Base-by-base conservation (phyloP, 2,888 invertebrate species). In the Acrobasis repandana region DNA sequence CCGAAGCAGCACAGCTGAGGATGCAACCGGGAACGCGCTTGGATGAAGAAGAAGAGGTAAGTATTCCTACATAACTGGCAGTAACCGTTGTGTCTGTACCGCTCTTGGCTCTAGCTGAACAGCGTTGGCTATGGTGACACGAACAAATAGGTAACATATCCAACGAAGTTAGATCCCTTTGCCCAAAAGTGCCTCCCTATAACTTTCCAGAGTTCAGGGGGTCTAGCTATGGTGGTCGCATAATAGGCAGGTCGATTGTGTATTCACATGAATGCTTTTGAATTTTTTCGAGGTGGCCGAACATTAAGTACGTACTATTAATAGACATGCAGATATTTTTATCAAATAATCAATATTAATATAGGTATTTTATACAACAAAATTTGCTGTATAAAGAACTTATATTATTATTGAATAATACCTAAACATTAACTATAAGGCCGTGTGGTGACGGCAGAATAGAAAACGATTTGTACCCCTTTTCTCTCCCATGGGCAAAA, bases 281-380 rank as follows among this genome's bases (percentile, higher is more conserved):
- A 70, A 70, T 74, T 77, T 76, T 78, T 81, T 77, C 81, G 77
- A 80, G 79, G 78, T 78, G 80, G 74, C 70, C 66, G 76, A 66
- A 63, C 69, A 61, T 61, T n/a, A 51, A 47, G 16, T 50, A 58
- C 16, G 18, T 50, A 11, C 36, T 65, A 68, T 77, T 72, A 73
- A 71, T 69, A 69, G 70, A 67, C 61, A 64, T 15, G 46, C 59
- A 48, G 58, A 56, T 62, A 65, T 67, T 67, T 68, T 63, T 65
- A 62, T 64, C 56, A 56, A 64, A 8, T 47, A 15, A 15, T 11
- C 47, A 11, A 36, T 36, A 6, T 36, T 36, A 1, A 1, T 36
- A 10, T 36, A 11, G 11, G 36, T 10, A 36, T 34, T 34, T 8
- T 34, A 34, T 34, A 34, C 9, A 34, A 34, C 9, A 34, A 34